Evolutionary conservation across 2,113 vertebrate genomes (phyloP).

Genomic region (Chloropsis cyanopogon): DNA sequence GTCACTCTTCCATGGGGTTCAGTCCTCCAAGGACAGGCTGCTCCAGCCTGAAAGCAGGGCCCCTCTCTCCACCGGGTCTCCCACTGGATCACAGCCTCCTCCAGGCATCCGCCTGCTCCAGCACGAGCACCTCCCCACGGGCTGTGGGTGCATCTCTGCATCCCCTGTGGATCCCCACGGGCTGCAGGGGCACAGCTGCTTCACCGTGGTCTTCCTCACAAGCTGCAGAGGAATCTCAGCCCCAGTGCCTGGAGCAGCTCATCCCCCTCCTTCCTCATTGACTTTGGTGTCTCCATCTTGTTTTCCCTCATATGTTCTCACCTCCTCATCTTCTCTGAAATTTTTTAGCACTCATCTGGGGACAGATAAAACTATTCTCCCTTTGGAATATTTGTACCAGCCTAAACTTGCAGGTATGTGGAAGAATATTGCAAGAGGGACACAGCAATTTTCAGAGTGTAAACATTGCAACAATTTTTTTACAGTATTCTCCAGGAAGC

Average conservation of each 20-base stretch:
- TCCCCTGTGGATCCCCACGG: background rate
- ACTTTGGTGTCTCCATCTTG: background rate
- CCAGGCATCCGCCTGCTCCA: fast-evolving
- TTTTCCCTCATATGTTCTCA: background rate
- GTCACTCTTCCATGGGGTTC: background rate
- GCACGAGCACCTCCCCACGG: background rate
- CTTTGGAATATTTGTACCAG: background rate
- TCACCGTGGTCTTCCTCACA: too few species aligned
- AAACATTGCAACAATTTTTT: background rate
- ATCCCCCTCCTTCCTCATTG: background rate
- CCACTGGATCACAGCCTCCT: background rate
- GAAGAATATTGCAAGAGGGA: background rate
- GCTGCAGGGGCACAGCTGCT: background rate
- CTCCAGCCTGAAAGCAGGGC: background rate
- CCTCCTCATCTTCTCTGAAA: background rate
- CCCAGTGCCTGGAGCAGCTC: fast-evolving
- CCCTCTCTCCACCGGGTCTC: background rate
- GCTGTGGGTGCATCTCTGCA: background rate
- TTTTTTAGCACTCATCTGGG: background rate
- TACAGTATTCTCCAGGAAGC: background rate
- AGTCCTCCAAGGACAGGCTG: background rate
- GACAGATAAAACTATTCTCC: background rate
- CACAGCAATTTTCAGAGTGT: background rate
- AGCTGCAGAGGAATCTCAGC: background rate
- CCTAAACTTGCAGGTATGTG: background rate